Evolutionary conservation across 2,113 vertebrate genomes (phyloP), one percentile per base, ranked within the genome.

Genomic region (Ochotona curzoniae): DNA sequence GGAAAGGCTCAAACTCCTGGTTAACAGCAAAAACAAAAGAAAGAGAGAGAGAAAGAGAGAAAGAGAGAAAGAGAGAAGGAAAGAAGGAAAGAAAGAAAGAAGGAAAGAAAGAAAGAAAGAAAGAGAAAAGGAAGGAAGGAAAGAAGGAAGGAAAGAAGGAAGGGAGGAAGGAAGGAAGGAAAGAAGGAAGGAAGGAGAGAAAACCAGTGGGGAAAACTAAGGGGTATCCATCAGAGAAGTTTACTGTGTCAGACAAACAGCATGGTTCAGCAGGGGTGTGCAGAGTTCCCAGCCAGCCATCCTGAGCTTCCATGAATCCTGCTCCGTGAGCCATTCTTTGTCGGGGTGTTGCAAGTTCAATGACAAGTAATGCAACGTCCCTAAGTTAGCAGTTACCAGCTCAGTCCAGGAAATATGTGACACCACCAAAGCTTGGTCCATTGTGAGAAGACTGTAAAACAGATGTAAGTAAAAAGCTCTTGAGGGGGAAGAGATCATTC

Each of bases 251-350:
- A 61, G 26, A 54, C 66, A 13, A 4, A 60, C 85, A 64, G 44
- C 61, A 44, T 79, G 35, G 35, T 49, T 81, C 74, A 21, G 73
- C n/a, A 67, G 32, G 38, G 32, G 17, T 18, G 5, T 8, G 23
- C n/a, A 25, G 67, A 90, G 30, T 70, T 23, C 18, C 10, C 70
- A 57, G 28, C n/a, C 32, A 35, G 44, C 87, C 10, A 0, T 10
- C 18, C 74, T 8, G 0, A 57, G 30, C 74, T 17, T 75, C 57
- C 81, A n/a, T 35, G 18, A 47, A 44, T 15, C 13, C 30, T 0
- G 2, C 0, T 8, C 18, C 28, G 15, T 12, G 0, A 8, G 10
- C 7, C 4, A 0, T 10, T 64, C 4, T 38, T 73, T 60, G 6
- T 25, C 28, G 4, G 3, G 5, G 13, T 14, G 47, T n/a, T 87